A percentile compares a stretch with the other conserved stretches of the same genome.
Conservation (phyloP, 2,797 vertebrate species). For the Artibeus lituratus region DNA sequence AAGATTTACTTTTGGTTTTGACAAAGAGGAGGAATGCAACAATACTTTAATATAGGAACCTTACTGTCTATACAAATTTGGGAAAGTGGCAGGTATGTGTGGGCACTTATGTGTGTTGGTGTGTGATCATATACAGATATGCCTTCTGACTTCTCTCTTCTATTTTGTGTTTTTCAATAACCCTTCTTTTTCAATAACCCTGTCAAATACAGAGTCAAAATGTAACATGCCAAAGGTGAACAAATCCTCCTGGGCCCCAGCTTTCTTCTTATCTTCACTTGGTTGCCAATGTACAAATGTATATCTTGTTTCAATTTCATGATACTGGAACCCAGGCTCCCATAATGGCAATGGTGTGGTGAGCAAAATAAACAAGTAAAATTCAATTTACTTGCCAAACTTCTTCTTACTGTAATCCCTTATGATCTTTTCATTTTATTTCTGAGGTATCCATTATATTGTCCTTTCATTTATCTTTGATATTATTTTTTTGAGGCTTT, state of each 20-base stretch:
- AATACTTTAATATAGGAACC: background rate
- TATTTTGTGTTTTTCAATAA: background rate
- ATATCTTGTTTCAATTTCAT: background rate
- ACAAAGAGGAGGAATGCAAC: background rate
- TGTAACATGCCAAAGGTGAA: background rate
- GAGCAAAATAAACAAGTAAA: background rate
- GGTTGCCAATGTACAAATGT: background rate
- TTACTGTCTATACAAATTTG: background rate
- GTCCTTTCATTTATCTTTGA: background rate
- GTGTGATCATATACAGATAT: background rate
- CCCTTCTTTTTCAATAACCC: background rate
- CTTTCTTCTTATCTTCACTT: background rate
- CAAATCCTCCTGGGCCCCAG: background rate
- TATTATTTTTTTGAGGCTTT: background rate
- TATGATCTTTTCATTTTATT: background rate
- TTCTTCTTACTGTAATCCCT: too few species aligned
- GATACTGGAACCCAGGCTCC: background rate
- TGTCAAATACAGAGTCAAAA: slow-evolving; percentile 6
- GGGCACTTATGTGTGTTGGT: background rate
- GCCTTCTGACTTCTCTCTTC: background rate
- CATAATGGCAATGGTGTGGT: background rate
- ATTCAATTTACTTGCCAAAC: background rate
- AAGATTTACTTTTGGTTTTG: background rate
- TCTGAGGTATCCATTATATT: background rate
- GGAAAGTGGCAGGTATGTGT: fast-evolving